Percentiles rank a stretch among this genome's conserved stretches.
These are phyloP conservation scores for Aramus guarauna DNA, from an alignment of 2,113 vertebrate genomes.

Conservation along the genomic window DNA sequence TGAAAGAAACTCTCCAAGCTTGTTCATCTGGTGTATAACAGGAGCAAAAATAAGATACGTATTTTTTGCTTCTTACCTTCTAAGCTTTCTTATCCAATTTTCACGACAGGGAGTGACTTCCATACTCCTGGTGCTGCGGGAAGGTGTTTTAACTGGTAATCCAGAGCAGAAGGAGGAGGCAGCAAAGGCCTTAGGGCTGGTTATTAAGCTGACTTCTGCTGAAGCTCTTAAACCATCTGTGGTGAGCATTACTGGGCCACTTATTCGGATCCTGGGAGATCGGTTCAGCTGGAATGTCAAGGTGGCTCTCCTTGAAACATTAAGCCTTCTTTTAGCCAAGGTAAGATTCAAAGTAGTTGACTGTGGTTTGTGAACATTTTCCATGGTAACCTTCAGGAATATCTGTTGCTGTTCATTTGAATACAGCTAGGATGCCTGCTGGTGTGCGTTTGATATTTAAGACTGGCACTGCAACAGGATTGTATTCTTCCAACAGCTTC, in stretches of 20 bases:
- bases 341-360: conserved; percentile 60
- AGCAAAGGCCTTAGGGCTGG: conserved; percentile 89
- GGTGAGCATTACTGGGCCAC: conserved; percentile 94
- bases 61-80: not conserved
- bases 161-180: conserved; percentile 98
- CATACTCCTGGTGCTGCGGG: conserved; percentile 92
- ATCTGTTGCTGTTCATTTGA: not conserved
- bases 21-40: not conserved
- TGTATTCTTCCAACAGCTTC: not conserved
- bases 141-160: conserved; percentile 92
- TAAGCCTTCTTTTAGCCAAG: conserved; percentile 93
- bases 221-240: conserved; percentile 95
- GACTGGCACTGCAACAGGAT: not conserved
- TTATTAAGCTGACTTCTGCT: conserved; percentile 93
- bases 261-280: conserved; percentile 96
- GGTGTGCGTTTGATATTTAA: not conserved
- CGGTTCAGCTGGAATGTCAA: conserved; percentile 94
- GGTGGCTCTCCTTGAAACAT: conserved; percentile 91
- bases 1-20: not conserved
- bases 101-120: conserved; percentile 90
- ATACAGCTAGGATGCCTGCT: not conserved
- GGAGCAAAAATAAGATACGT: not conserved
- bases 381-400: not conserved
- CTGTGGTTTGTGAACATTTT: not conserved
- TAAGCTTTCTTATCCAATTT: not conserved